A percentile compares a stretch with the other conserved stretches of the same genome.
Conservation (phyloP, 2,797 vertebrate species). For the Merluccius polli region DNA sequence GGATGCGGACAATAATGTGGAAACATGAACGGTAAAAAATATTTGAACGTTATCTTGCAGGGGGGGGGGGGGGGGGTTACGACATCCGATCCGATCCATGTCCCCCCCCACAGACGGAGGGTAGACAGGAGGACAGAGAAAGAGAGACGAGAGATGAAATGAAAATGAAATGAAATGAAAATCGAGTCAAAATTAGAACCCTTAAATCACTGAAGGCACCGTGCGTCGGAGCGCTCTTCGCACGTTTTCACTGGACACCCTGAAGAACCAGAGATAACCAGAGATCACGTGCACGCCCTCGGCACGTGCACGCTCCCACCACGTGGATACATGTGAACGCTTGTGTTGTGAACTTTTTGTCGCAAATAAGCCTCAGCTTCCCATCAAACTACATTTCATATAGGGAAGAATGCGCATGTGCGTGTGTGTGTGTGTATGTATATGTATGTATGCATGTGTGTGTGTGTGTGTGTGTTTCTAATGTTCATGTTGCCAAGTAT, state of each 20-base stretch:
- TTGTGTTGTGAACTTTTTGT: neutral
- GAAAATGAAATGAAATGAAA: neutral
- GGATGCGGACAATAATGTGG: neutral
- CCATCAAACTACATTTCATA: neutral
- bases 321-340: neutral
- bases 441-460: neutral
- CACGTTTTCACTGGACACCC: neutral
- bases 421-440: neutral
- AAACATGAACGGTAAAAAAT: neutral
- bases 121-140: neutral
- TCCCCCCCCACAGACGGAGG: neutral
- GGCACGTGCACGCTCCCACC: neutral
- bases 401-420: neutral
- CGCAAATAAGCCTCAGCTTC: neutral
- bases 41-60: neutral
- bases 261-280: neutral
- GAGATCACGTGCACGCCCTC: neutral
- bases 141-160: neutral
- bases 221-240: neutral
- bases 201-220: neutral
- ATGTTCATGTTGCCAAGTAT: neutral
- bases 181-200: neutral
- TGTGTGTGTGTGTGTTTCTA: neutral
- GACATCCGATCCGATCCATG: neutral
- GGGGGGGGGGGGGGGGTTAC: no score